Evolutionary conservation across 2,113 vertebrate genomes (phyloP).

Genomic region (Hippopotamus amphibius): DNA sequence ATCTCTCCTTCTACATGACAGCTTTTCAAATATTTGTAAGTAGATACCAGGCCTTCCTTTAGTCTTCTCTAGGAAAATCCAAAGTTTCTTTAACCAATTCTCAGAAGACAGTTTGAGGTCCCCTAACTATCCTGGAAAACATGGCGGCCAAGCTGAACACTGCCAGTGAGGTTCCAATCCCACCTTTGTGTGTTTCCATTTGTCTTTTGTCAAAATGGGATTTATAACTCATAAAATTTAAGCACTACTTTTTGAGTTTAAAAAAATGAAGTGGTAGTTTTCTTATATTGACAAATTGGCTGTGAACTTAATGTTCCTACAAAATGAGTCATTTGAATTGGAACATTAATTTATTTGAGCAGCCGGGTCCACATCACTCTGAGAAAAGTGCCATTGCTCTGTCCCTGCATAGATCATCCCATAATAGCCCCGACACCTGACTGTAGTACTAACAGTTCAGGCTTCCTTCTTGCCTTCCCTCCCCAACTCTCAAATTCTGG

Average conservation of each 20-base stretch:
- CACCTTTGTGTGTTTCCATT: background rate
- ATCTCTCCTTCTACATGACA: background rate
- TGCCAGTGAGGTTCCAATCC: background rate
- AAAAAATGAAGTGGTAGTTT: conserved; percentile 66
- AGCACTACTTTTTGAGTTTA: conserved; percentile 60
- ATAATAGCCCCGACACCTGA: background rate
- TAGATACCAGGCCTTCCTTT: background rate
- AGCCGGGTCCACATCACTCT: conserved; percentile 1
- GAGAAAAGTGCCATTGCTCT: conserved; percentile 51
- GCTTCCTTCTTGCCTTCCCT: background rate
- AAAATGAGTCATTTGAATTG: conserved; percentile 66
- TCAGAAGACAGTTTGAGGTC: background rate
- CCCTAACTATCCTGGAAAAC: background rate
- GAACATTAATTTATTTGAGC: conserved; percentile 69
- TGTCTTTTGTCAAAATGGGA: conserved; percentile 52
- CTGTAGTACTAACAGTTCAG: background rate
- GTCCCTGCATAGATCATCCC: background rate
- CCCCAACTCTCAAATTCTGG: background rate
- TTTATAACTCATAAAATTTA: conserved; percentile 56
- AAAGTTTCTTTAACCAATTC: background rate
- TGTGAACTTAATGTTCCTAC: conserved; percentile 72
- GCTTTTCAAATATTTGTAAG: background rate
- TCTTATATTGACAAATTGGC: conserved; percentile 70
- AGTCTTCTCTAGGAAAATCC: background rate
- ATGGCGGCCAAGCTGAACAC: background rate